phyloP scores from a whole-genome alignment of 2,113 vertebrate genomes.

The Anarrhichthys ocellatus region DNA sequence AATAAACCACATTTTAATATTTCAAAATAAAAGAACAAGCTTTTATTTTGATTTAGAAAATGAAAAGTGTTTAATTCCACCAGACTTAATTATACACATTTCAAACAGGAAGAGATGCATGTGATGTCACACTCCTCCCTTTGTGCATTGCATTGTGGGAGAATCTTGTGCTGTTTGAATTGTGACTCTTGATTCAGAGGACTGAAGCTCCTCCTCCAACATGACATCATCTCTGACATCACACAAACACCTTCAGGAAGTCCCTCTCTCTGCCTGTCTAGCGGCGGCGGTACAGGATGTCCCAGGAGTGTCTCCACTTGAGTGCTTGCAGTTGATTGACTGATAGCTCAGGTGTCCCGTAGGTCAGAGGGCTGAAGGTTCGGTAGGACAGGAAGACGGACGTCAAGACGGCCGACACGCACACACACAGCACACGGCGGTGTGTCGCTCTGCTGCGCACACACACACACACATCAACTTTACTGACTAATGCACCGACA shows the following conservation, averaged over 20 bases:
- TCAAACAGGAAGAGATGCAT: not conserved
- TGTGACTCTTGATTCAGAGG: too few relatives aligned
- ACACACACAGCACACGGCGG: constrained; percentile 25
- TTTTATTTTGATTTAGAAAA: not conserved
- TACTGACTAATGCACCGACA: not conserved
- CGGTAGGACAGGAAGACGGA: constrained; percentile 60
- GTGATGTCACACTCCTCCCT: not conserved
- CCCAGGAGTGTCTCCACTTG: constrained; percentile 74
- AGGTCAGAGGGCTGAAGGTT: constrained; percentile 75
- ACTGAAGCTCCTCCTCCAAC: not conserved
- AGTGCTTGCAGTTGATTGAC: constrained; percentile 70
- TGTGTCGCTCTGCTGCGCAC: constrained; percentile 43
- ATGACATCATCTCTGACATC: not conserved
- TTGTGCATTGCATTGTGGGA: not conserved
- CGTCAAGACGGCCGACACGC: not conserved
- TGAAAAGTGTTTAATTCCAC: not conserved
- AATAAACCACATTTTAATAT: not conserved
- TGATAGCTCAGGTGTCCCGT: constrained; percentile 73
- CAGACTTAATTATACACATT: not conserved
- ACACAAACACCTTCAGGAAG: not conserved
- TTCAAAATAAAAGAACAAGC: not conserved
- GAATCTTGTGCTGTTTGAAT: not conserved
- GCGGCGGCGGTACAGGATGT: constrained; percentile 71
- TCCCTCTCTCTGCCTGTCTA: constrained; percentile 19
- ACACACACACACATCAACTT: constrained; percentile 1